These are phyloP conservation scores for Furcula furcula DNA, from an alignment of 2,888 invertebrate species.

Conservation along the genomic window DNA sequence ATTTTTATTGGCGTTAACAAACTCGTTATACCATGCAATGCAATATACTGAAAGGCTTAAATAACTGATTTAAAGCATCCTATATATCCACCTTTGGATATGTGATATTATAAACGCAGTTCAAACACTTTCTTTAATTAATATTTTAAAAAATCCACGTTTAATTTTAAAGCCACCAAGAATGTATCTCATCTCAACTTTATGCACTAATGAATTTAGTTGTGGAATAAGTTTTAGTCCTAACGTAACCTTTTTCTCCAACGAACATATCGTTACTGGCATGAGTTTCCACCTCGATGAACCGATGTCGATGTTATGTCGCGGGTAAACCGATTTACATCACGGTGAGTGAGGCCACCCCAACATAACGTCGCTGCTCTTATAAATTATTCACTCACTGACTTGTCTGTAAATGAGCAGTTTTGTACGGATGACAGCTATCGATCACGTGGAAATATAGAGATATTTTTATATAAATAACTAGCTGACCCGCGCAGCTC, in stretches of 20 bases:
- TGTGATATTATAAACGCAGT: no score
- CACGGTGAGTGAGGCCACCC: constrained; percentile 6
- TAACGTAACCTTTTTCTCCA: constrained; percentile 1
- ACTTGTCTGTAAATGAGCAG: constrained; percentile 5
- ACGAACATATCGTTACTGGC: not conserved
- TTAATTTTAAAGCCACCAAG: no score
- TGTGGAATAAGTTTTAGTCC: not conserved
- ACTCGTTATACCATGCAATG: no score
- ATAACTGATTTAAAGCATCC: no score
- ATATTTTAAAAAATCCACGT: no score
- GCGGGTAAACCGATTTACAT: constrained; percentile 3
- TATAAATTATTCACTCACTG: constrained; percentile 14
- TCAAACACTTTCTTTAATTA: no score
- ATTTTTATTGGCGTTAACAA: no score
- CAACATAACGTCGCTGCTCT: constrained; percentile 5
- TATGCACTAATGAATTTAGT: no score
- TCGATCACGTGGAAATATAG: constrained; percentile 3
- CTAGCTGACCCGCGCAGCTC: no score
- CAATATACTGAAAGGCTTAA: no score
- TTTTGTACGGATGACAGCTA: constrained; percentile 1
- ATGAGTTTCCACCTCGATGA: not conserved
- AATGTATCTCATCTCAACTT: no score
- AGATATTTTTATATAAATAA: not conserved
- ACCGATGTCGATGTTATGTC: constrained; percentile 2
- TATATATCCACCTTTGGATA: no score